Percentiles rank a stretch among this genome's conserved stretches.
phyloP scores from a whole-genome alignment of 2,113 vertebrate species.

The Oplegnathus fasciatus region DNA sequence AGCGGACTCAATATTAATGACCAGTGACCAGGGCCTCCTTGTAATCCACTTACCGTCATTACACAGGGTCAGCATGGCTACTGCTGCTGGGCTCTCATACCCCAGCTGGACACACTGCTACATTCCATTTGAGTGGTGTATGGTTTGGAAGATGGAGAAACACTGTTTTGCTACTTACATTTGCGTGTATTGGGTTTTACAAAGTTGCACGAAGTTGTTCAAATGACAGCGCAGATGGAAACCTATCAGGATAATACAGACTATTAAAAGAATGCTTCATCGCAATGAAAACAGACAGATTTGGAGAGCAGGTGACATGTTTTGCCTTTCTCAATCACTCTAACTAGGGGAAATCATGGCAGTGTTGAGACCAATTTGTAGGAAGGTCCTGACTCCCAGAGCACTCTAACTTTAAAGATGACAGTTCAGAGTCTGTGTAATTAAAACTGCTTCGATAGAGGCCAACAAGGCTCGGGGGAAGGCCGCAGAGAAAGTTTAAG shows the following conservation, averaged over 20 bases:
- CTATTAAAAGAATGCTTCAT: constrained; percentile 17
- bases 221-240: constrained; percentile 47
- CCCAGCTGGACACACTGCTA: constrained; percentile 63
- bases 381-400: constrained; percentile 63
- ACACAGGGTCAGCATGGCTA: constrained; percentile 66
- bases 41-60: constrained; percentile 79
- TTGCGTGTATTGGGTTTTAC: constrained; percentile 58
- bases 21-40: constrained; percentile 72
- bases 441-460: constrained; percentile 71
- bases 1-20: constrained; percentile 69
- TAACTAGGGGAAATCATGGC: constrained; percentile 32
- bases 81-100: constrained; percentile 64
- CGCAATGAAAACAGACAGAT: constrained; percentile 47
- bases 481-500: constrained; percentile 74
- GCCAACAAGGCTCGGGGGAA: constrained; percentile 60
- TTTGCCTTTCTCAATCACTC: constrained; percentile 19
- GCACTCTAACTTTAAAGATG: constrained; percentile 53
- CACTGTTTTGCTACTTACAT: constrained; percentile 65
- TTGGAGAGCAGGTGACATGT: constrained; percentile 43
- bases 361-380: constrained; percentile 46
- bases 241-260: constrained; percentile 27
- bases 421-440: constrained; percentile 63
- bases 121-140: constrained; percentile 68
- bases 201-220: constrained; percentile 47
- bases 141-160: constrained; percentile 56